These are phyloP conservation scores for Papilio aristodemus DNA, from an alignment of 1,140 invertebrate species.

Conservation along the genomic window DNA sequence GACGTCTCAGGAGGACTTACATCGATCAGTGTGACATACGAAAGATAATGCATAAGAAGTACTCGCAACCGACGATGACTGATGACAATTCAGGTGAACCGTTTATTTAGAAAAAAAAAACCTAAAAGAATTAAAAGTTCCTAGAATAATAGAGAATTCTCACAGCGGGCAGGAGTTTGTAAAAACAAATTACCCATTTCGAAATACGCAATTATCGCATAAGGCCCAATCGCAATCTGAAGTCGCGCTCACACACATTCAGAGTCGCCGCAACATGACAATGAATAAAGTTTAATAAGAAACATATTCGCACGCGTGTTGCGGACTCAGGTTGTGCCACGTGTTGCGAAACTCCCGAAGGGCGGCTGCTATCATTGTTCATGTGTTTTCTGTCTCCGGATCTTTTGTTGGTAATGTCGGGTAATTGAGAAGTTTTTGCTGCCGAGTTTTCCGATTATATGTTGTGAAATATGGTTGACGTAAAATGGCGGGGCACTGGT, in stretches of 20 bases:
- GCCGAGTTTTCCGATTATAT: not conserved
- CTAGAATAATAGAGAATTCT: constrained; percentile 8
- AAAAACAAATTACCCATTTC: constrained; percentile 26
- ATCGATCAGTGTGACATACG: too few relatives aligned
- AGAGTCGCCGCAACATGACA: constrained; percentile 28
- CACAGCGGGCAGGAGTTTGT: not conserved
- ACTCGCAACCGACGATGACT: too few relatives aligned
- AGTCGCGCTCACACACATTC: constrained; percentile 18
- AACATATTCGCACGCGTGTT: constrained; percentile 25
- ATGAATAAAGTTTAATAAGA: constrained; percentile 23
- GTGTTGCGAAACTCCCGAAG: constrained; percentile 21
- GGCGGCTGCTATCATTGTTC: constrained; percentile 18
- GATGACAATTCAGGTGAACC: too few relatives aligned
- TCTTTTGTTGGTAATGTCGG: constrained; percentile 28
- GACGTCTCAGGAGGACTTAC: too few relatives aligned
- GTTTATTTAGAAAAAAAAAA: too few relatives aligned
- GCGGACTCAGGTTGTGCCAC: not conserved
- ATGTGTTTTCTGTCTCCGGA: constrained; percentile 10
- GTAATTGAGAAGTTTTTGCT: constrained; percentile 26
- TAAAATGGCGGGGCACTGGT: too few relatives aligned
- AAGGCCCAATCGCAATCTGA: constrained; percentile 27
- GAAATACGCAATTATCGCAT: constrained; percentile 30
- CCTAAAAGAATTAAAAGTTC: not conserved
- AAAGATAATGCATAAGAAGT: too few relatives aligned
- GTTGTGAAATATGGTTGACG: constrained; percentile 10